Percentiles rank a stretch among this genome's conserved stretches.
phyloP scores from a whole-genome alignment of 1,140 invertebrate species.

The Hetaerina americana region DNA sequence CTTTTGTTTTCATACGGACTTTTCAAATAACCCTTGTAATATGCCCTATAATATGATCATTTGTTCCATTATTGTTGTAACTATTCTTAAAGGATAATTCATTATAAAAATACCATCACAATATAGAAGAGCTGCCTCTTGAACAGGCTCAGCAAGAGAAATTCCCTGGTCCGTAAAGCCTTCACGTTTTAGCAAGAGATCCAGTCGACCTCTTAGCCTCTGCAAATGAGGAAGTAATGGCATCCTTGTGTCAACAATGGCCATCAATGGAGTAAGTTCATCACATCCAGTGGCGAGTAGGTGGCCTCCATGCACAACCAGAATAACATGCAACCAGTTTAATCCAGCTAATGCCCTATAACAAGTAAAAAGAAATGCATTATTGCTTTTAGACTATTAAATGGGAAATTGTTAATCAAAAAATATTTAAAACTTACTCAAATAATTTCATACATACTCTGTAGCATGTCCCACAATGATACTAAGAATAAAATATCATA shows the following conservation, averaged over 20 bases:
- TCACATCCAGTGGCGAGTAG: conserved; percentile 39
- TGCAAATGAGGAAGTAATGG: conserved; percentile 36
- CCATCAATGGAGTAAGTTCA: conserved; percentile 39
- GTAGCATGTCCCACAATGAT: not conserved
- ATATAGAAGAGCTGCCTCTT: conserved; percentile 36
- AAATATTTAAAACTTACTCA: not conserved
- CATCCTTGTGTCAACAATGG: conserved; percentile 42
- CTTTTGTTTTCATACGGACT: too few relatives aligned
- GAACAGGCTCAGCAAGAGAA: conserved; percentile 21
- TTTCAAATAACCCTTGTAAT: too few relatives aligned
- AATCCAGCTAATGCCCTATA: conserved; percentile 41
- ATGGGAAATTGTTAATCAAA: conserved; percentile 5
- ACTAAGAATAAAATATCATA: not conserved
- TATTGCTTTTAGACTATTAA: conserved; percentile 4
- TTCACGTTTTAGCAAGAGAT: conserved; percentile 37
- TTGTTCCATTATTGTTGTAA: too few relatives aligned
- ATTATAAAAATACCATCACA: conserved; percentile 49
- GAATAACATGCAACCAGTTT: conserved; percentile 42
- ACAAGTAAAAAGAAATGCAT: conserved; percentile 15
- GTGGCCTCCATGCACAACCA: conserved; percentile 45
- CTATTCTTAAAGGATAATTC: too few relatives aligned
- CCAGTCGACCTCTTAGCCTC: conserved; percentile 40
- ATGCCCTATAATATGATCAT: too few relatives aligned
- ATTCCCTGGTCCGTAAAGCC: conserved; percentile 27
- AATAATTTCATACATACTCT: not conserved